A percentile compares a stretch with the other conserved stretches of the same genome.
Evolutionary conservation across 2,113 vertebrate genomes (phyloP).

Genomic region (Zeus faber): DNA sequence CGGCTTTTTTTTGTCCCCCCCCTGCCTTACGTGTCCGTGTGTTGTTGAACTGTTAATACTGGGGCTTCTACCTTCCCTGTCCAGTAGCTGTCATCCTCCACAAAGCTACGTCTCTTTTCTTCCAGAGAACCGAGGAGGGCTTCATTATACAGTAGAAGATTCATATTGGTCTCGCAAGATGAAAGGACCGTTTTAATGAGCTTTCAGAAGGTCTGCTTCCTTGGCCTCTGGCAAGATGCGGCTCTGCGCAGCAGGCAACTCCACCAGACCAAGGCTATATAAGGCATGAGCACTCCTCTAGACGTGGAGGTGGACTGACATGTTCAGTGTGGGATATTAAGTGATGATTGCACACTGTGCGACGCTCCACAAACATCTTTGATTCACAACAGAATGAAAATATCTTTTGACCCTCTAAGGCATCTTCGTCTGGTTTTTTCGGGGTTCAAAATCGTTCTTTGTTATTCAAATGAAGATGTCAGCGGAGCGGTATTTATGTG

Average conservation of each 20-base stretch:
- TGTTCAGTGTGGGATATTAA: constrained; percentile 53
- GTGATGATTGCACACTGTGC: no score
- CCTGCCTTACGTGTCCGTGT: constrained; percentile 6
- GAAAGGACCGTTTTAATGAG: constrained; percentile 64
- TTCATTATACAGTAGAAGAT: constrained; percentile 32
- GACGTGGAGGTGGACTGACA: constrained; percentile 71
- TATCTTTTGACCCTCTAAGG: not conserved
- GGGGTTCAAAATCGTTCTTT: constrained; percentile 10
- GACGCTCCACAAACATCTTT: constrained; percentile 36
- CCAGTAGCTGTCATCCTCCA: constrained; percentile 20
- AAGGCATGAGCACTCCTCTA: constrained; percentile 68
- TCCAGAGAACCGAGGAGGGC: constrained; percentile 23
- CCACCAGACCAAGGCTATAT: constrained; percentile 65
- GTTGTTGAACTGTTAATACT: constrained; percentile 14
- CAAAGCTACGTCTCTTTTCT: constrained; percentile 55
- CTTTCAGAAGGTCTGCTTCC: constrained; percentile 65
- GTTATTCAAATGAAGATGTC: constrained; percentile 5
- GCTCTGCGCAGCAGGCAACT: constrained; percentile 60
- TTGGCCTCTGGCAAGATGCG: constrained; percentile 56
- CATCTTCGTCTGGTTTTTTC: not conserved
- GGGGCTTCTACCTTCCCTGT: not conserved
- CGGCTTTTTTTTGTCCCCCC: constrained; percentile 37
- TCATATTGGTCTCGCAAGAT: constrained; percentile 56
- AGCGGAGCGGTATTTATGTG: no score
- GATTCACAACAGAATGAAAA: constrained; percentile 35